phyloP scores from a whole-genome alignment of 2,797 vertebrate species.

The Holocentrus rufus region DNA sequence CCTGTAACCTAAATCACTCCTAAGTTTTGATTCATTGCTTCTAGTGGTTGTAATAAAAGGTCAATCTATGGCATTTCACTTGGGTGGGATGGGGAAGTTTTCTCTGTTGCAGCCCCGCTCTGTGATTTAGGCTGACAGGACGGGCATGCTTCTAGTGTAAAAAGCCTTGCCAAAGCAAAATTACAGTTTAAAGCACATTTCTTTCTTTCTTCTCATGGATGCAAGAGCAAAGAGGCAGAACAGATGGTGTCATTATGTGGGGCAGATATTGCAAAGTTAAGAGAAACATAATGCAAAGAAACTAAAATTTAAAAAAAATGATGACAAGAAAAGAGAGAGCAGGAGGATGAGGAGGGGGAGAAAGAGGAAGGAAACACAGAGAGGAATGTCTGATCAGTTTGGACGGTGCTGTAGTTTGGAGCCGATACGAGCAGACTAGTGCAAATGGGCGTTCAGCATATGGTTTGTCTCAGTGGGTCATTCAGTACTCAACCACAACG shows the following conservation, averaged over 20 bases:
- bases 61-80: no score
- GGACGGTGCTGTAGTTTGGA: conserved; percentile 47
- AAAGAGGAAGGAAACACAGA: conserved; percentile 35
- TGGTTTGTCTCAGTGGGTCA: conserved; percentile 63
- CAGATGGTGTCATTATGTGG: neutral
- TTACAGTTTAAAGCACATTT: neutral
- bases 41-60: no score
- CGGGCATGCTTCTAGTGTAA: no score
- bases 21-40: no score
- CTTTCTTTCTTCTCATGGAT: neutral
- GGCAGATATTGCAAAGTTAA: neutral
- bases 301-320: no score
- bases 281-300: neutral
- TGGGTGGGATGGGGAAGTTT: no score
- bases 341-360: conserved; percentile 13
- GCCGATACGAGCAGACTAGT: conserved; percentile 38
- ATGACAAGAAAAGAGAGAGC: conserved; percentile 1
- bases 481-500: conserved; percentile 44
- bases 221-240: neutral
- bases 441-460: conserved; percentile 59
- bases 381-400: conserved; percentile 51
- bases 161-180: no score
- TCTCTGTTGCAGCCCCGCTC: no score
- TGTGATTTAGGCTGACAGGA: no score
- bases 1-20: no score